These are phyloP conservation scores for Netta rufina DNA, from an alignment of 2,797 vertebrate species.

Conservation along the genomic window DNA sequence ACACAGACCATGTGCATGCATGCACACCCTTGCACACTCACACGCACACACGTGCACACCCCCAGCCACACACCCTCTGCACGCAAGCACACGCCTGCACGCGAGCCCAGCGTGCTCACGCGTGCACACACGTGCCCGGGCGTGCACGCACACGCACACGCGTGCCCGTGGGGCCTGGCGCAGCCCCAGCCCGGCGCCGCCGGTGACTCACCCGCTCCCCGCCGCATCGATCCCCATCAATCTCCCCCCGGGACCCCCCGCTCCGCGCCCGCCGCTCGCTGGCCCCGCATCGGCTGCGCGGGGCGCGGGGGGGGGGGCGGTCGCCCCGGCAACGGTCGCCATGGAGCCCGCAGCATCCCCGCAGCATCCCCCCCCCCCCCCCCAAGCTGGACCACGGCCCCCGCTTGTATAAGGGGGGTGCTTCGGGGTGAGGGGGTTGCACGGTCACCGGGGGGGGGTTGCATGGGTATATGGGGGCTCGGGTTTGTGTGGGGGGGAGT, in stretches of 20 bases:
- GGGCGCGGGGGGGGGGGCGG: not conserved
- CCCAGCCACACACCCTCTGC: not conserved
- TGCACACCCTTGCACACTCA: too few species aligned
- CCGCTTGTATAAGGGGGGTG: too few species aligned
- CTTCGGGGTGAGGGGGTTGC: not conserved
- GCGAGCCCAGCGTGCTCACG: not conserved
- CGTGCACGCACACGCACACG: too few species aligned
- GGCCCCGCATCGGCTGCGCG: too few species aligned
- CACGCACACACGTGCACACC: too few species aligned
- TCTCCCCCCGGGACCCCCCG: constrained; percentile 77
- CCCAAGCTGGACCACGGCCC: not conserved
- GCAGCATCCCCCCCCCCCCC: not conserved
- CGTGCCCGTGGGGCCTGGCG: not conserved
- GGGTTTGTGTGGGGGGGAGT: too few species aligned
- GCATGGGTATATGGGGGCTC: too few species aligned
- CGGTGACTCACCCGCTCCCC: too few species aligned
- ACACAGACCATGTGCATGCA: too few species aligned
- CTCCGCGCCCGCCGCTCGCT: constrained; percentile 63
- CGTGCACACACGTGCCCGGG: too few species aligned
- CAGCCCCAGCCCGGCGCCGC: not conserved
- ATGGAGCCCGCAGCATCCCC: constrained; percentile 67
- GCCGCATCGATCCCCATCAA: constrained; percentile 67
- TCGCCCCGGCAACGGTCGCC: constrained; percentile 71
- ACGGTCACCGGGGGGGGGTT: not conserved
- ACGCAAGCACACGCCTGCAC: not conserved